A percentile compares a stretch with the other conserved stretches of the same genome.
phyloP scores from a whole-genome alignment of 2,888 invertebrate species.

The Megaustenia siamemsis region DNA sequence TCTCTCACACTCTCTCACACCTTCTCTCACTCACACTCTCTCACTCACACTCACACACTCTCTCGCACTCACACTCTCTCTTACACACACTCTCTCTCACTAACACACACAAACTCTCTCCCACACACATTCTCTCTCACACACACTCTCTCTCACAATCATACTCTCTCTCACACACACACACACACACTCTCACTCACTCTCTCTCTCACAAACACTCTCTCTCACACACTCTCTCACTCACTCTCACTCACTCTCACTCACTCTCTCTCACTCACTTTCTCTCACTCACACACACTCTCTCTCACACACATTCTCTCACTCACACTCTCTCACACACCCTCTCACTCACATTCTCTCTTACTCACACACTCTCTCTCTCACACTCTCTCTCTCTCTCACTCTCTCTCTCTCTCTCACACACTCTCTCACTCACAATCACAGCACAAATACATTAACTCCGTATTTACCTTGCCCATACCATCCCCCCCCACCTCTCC shows the following conservation, averaged over 20 bases:
- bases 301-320: too few species aligned
- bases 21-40: too few species aligned
- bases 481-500: not conserved
- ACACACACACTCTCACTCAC: slow-evolving; percentile 35
- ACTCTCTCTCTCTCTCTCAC: not conserved
- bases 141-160: too few species aligned
- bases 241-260: slow-evolving; percentile 11
- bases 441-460: not conserved
- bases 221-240: slow-evolving; percentile 30
- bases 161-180: too few species aligned
- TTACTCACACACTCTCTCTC: not conserved
- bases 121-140: too few species aligned
- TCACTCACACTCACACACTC: not conserved
- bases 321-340: too few species aligned
- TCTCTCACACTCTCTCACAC: too few species aligned
- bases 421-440: not conserved
- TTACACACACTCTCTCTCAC: too few species aligned
- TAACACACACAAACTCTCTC: too few species aligned
- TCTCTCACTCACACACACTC: too few species aligned
- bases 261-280: not conserved
- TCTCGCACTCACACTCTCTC: too few species aligned
- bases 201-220: slow-evolving; percentile 34
- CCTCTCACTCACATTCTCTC: too few species aligned
- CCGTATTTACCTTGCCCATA: not conserved
- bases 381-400: not conserved